Evolutionary conservation across 2,113 vertebrate species (phyloP), one percentile per base, ranked within the genome.

Genomic region (Eira barbara): DNA sequence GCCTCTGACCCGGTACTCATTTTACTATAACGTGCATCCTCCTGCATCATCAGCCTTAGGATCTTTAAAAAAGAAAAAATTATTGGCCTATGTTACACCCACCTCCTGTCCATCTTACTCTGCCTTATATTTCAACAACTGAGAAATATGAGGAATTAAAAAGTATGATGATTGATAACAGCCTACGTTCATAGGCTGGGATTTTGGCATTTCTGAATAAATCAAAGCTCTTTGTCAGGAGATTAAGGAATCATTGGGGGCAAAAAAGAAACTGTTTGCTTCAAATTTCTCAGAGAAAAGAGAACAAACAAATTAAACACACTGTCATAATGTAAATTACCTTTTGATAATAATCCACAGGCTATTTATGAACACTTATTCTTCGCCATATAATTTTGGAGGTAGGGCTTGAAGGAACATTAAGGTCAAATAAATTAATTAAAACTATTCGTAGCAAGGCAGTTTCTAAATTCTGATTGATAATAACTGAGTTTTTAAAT

Each of bases 341-440:
- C 13, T 74, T 96, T 94, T 87, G 74, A 88, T 89, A 90, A 81
- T 1, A 83, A 74, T 84, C 23, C 8, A 45, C 20, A 36, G 45
- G 27, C 42, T 76, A 42, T 89, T 92, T 67, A 59, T 91, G 47
- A 95, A 45, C 45, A 36, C 10, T 69, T 55, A 82, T 71, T 86
- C 9, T 85, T 82, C 76, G 21, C 55, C 61, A 45, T 63, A 10
- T 94, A 69, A 71, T 76, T 57, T 76, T 31, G 15, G 15, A 85
- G 12, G 4, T 31, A 39, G 15, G 8, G 5, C 8, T 65, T 9
- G 31, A 65, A 69, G 25, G 13, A 61, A 57, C 17, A 97, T 78
- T 81, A 76, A 90, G 20, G 25, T 95, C 47, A 93, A 97, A 80
- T 67, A 69, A 74, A 93, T 96, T 73, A 93, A 92, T 92, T 87